Base-by-base conservation (phyloP, 2,113 vertebrate genomes). In the Oxyruncus cristatus region DNA sequence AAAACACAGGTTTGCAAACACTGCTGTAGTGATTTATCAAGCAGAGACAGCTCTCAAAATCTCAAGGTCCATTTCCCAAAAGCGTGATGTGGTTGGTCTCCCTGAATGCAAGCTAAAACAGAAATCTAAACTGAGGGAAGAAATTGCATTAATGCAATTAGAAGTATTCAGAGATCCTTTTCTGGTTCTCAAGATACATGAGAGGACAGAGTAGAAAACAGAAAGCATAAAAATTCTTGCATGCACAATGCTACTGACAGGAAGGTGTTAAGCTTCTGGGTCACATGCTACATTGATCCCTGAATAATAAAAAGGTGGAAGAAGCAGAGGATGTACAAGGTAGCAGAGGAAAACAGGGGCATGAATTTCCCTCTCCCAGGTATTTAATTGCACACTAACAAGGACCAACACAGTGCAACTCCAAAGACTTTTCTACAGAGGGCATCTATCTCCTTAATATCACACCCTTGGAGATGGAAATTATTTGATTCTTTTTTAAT, bases 181-280 rank as follows among this genome's bases (percentile, higher is more conserved):
- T 58, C 73, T 4, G 0, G 3, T 49, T 73, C 67, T 87, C 28
- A 58, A 32, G 22, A 30, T 39, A 30, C 3, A 8, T 1, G 1
- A 46, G 56, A 89, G 6, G 11, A 75, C 11, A 47, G 35, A 65
- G 16, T 3, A 37, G 30, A 80, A 84, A 81, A 63, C 8, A 55
- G 23, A 90, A 80, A 80, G 14, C 28, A 52, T 24, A 65, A 52
- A 42, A 66, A 66, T 37, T 63, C 47, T n/a, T 32, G 5, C 0
- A 0, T 47, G 42, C 39, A 68, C 0, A 0, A 26, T 61, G 22
- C 12, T 3, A 2, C 12, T 2, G 12, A 68, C n/a, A 80, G 37
- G 18, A 78, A 16, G 3, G 8, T 46, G 15, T 44, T 81, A 59
- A 52, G 18, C 35, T 44, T 56, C 35, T 75, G 42, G 30, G 33